Base-by-base conservation (phyloP, 2,888 invertebrate genomes). In the Phyto melanocephala region DNA sequence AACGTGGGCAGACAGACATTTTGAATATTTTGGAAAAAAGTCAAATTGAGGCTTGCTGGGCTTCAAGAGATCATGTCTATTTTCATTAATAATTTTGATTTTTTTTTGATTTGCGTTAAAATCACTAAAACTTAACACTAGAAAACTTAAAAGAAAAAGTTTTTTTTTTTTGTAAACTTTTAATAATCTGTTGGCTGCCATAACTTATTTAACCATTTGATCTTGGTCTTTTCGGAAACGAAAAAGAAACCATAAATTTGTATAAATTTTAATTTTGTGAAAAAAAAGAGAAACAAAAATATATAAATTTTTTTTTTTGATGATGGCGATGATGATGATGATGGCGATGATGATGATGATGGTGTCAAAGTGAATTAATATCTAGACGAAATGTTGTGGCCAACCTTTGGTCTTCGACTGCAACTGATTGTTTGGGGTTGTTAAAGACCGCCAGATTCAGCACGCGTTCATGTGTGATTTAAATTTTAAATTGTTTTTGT, bases 291-390 rank as follows among this genome's bases (percentile, higher is more conserved):
- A 40, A 42, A 72, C 6, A 40, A 71, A 58, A 62, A 52, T 62
- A 62, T 50, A 15, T 20, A 54, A 71, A 62, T 60, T 54, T 17
- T 47, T 54, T 74, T 74, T 52, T 24, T 50, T 65, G 28, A 40
- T 40, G 15, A 58, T 65, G 28, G 33, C 40, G 24, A 24, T 3
- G 10, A 10, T 62, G 24, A 62, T 40, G 60, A 20, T 60, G 17
- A 22, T 60, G 37, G 17, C n/a, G 28, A 28, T 28, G 3, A 28
- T 28, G 4, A 60, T 24, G 37, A 52, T 52, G 40, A 37, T 45
- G 52, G 47, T 80, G 75, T 76, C 71, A 76, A 67, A 56, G 35
- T 52, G 42, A 81, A 76, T 71, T 76, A 58, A 76, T 76, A 35
- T 45, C 17, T 63, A 63, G 40, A 42, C 6, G 28, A 76, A 76